phyloP scores from a whole-genome alignment of 2,113 vertebrate species.

The Antechinus flavipes region DNA sequence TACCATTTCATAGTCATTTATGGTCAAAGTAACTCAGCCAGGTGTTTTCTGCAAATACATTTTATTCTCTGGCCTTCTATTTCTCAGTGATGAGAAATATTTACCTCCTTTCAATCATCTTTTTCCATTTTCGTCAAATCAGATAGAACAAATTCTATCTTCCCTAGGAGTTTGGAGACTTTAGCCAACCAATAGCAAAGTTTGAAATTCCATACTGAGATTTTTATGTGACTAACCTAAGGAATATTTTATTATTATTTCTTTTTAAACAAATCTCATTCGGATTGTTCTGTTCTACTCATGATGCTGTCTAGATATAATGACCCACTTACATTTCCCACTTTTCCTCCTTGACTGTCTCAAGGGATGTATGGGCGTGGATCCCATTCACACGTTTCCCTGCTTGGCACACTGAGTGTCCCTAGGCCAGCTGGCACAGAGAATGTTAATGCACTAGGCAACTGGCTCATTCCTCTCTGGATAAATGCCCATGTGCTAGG shows the following conservation, averaged over 20 bases:
- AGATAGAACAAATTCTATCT: background rate
- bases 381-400: constrained; percentile 52
- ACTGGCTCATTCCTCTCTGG: constrained; percentile 49
- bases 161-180: background rate
- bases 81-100: background rate
- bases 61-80: background rate
- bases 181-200: background rate
- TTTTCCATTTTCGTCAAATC: background rate
- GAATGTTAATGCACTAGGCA: constrained; percentile 42
- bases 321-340: background rate
- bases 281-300: background rate
- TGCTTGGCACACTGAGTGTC: constrained; percentile 50
- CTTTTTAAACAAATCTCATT: background rate
- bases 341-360: constrained; percentile 18
- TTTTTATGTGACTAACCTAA: constrained; percentile 6
- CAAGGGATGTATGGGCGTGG: constrained; percentile 28
- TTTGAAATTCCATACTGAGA: background rate
- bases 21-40: background rate
- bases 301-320: background rate
- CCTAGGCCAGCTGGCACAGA: constrained; percentile 62
- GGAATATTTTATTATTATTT: background rate
- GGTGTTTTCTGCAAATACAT: background rate
- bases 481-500: constrained; percentile 49
- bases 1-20: background rate
- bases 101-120: background rate